Evolutionary conservation across 2,797 vertebrate genomes (phyloP).

Genomic region (Glyptemys insculpta): DNA sequence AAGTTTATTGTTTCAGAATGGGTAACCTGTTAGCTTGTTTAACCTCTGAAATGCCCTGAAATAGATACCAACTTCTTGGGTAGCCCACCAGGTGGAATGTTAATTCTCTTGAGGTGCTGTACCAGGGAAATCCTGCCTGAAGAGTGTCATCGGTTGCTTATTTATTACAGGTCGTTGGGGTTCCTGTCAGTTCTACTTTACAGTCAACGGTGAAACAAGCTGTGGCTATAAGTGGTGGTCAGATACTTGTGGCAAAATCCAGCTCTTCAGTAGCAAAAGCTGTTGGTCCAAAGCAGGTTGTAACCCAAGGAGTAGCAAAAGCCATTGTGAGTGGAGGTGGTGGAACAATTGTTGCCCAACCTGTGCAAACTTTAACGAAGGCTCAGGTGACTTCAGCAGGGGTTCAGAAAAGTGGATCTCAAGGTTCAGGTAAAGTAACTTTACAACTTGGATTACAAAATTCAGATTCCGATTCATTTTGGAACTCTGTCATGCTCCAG

Average conservation of each 20-base stretch:
- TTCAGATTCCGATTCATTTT: not conserved
- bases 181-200: slow-evolving; percentile 91
- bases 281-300: slow-evolving; percentile 94
- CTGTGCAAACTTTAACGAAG: slow-evolving; percentile 88
- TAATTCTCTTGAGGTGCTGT: not conserved
- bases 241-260: slow-evolving; percentile 96
- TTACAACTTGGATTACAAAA: not conserved
- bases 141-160: not conserved
- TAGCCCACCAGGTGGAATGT: not conserved
- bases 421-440: slow-evolving; percentile 83
- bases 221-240: slow-evolving; percentile 95
- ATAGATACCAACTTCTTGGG: not conserved
- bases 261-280: slow-evolving; percentile 90
- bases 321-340: slow-evolving; percentile 93
- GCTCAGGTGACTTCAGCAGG: slow-evolving; percentile 85
- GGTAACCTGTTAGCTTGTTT: not conserved
- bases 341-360: slow-evolving; percentile 89
- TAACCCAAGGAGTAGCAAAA: slow-evolving; percentile 98
- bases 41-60: not conserved
- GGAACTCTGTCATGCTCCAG: not conserved
- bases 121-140: not conserved
- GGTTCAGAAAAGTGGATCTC: slow-evolving; percentile 91
- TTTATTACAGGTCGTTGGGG: slow-evolving; percentile 90
- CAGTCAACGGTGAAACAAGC: slow-evolving; percentile 95
- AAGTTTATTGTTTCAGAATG: slow-evolving; percentile 11